These are phyloP conservation scores for Hydropotes inermis DNA, from an alignment of 2,113 vertebrate species.

Conservation along the genomic window DNA sequence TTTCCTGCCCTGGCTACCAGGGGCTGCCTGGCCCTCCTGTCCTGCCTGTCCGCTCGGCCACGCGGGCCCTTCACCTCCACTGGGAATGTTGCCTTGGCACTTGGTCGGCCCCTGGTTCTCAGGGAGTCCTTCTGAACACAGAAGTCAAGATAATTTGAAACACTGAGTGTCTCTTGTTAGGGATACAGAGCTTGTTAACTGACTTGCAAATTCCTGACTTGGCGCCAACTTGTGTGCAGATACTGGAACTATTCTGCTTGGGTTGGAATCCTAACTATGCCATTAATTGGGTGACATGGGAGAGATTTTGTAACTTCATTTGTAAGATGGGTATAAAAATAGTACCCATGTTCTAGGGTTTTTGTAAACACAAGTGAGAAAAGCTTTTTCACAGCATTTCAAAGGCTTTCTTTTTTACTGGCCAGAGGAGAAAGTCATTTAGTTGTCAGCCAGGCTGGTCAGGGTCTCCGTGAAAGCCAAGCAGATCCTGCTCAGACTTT, in stretches of 20 bases:
- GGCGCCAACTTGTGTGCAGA: background rate
- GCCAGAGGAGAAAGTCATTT: background rate
- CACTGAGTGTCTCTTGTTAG: background rate
- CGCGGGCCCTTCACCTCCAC: rapidly evolving
- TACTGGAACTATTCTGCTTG: background rate
- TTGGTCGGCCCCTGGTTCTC: background rate
- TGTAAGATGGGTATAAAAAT: background rate
- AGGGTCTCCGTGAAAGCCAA: background rate
- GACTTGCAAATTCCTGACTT: background rate
- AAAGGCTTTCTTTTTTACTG: background rate
- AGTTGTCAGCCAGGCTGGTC: background rate
- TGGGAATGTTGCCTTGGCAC: background rate
- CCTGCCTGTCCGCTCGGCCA: rapidly evolving
- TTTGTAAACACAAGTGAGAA: background rate
- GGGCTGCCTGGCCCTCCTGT: background rate
- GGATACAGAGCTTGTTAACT: background rate
- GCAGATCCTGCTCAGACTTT: too few relatives aligned
- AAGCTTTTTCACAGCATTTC: background rate
- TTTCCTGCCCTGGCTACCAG: background rate
- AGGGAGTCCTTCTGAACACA: background rate
- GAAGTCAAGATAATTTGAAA: background rate
- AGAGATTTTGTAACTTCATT: background rate
- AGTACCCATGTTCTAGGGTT: background rate
- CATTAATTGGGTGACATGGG: background rate
- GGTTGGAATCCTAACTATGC: background rate